Conservation (phyloP, 2,797 vertebrate species). For the Channa striata region DNA sequence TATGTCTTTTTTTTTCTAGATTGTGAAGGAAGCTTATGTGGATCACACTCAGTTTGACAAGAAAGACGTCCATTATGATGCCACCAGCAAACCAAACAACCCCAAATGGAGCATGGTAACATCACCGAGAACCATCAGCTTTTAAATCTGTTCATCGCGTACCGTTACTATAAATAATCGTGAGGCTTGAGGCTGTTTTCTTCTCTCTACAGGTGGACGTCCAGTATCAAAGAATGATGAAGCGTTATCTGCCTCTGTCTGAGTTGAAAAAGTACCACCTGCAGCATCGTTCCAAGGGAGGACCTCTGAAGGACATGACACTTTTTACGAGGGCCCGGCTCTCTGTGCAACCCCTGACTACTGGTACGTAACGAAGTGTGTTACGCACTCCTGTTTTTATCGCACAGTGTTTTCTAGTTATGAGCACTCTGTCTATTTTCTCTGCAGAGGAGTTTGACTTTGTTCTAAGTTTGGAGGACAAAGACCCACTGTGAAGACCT, state of each 20-base stretch:
- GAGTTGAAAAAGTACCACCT: conserved; percentile 92
- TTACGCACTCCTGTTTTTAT: too few relatives aligned
- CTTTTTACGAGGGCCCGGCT: conserved; percentile 92
- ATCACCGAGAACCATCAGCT: not conserved
- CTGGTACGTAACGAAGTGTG: conserved; percentile 78
- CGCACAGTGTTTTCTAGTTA: rapidly evolving
- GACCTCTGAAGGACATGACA: conserved; percentile 88
- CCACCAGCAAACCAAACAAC: conserved; percentile 90
- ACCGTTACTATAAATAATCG: not conserved
- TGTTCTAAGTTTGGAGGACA: conserved; percentile 90
- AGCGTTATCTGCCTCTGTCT: conserved; percentile 90
- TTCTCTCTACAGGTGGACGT: conserved; percentile 90
- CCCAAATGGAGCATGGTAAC: conserved; percentile 98
- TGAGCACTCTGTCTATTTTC: conserved; percentile 22
- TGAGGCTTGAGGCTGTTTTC: not conserved
- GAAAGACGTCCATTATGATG: conserved; percentile 92
- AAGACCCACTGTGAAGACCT: conserved; percentile 77
- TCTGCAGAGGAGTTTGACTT: conserved; percentile 94
- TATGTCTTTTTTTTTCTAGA: conserved; percentile 77
- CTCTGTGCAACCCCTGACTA: conserved; percentile 92
- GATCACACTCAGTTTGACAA: conserved; percentile 99
- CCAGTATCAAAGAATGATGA: conserved; percentile 91
- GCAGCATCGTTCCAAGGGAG: conserved; percentile 85
- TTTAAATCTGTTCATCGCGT: not conserved
- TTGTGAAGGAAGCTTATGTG: conserved; percentile 94